Conservation (phyloP, 2,113 vertebrate species). For the Leptobrachium leishanense region DNA sequence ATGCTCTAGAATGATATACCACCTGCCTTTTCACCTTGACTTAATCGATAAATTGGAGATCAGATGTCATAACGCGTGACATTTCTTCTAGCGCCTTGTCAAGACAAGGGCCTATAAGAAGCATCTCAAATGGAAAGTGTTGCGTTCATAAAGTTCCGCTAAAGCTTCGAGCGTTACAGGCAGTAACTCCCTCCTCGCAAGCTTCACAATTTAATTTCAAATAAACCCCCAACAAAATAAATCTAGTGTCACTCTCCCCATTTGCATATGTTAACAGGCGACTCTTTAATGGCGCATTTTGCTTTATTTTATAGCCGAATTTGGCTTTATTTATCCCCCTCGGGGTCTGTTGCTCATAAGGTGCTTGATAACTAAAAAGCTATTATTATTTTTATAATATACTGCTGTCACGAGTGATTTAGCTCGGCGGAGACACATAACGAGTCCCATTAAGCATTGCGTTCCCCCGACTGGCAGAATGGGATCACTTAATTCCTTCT, state of each 20-base stretch:
- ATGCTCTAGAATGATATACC: no score
- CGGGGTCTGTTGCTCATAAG: slow-evolving; percentile 41
- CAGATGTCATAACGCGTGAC: no score
- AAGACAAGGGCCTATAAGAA: no score
- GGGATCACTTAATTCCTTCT: slow-evolving; percentile 42
- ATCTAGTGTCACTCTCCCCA: slow-evolving; percentile 30
- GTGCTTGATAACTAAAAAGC: slow-evolving; percentile 48
- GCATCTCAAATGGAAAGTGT: no score
- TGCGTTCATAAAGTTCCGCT: no score
- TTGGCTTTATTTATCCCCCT: slow-evolving; percentile 42
- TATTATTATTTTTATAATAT: slow-evolving; percentile 50
- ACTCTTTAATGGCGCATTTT: slow-evolving; percentile 42
- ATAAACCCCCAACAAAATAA: slow-evolving; percentile 33
- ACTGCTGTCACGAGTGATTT: slow-evolving; percentile 46
- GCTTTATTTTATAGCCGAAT: slow-evolving; percentile 44
- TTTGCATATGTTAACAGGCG: slow-evolving; percentile 46
- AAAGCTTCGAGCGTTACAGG: no score
- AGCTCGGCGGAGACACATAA: slow-evolving; percentile 40
- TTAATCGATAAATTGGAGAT: no score
- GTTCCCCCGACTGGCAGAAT: slow-evolving; percentile 17
- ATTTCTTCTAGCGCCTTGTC: no score
- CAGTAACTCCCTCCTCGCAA: slow-evolving; percentile 16
- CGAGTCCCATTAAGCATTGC: slow-evolving; percentile 37
- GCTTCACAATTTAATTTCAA: slow-evolving; percentile 38
- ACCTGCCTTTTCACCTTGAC: no score